Conservation (phyloP, 2,797 vertebrate species). For the Semotilus atromaculatus region DNA sequence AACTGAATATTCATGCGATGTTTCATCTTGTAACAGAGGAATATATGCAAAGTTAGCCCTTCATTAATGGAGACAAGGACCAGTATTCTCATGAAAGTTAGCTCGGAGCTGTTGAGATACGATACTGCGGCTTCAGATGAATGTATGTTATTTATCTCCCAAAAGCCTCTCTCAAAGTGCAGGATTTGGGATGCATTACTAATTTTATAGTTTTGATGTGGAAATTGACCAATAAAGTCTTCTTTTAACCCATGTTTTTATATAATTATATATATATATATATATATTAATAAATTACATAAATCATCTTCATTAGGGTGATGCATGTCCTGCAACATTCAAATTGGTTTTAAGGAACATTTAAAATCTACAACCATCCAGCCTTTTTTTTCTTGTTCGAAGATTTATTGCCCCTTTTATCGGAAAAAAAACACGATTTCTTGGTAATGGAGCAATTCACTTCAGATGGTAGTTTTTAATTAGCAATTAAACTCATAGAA, state of each 20-base stretch:
- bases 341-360: slow-evolving; percentile 9
- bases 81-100: slow-evolving; percentile 26
- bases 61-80: slow-evolving; percentile 12
- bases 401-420: background rate
- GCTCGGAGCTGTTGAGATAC: slow-evolving; percentile 15
- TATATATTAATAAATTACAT: slow-evolving; percentile 1
- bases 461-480: slow-evolving; percentile 43
- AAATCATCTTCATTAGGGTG: slow-evolving; percentile 35
- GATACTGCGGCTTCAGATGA: background rate
- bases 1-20: slow-evolving; percentile 45
- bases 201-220: slow-evolving; percentile 47
- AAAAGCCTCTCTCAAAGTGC: slow-evolving; percentile 10
- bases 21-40: slow-evolving; percentile 30
- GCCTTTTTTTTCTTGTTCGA: background rate
- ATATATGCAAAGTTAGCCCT: slow-evolving; percentile 38
- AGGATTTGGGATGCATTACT: slow-evolving; percentile 41
- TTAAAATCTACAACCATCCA: background rate
- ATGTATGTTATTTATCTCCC: slow-evolving; percentile 14
- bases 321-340: slow-evolving; percentile 26
- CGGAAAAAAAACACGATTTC: slow-evolving; percentile 12
- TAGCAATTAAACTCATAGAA: slow-evolving; percentile 38
- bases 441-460: slow-evolving; percentile 31
- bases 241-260: slow-evolving; percentile 34
- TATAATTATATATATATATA: background rate
- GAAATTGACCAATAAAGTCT: slow-evolving; percentile 46